Base-by-base conservation (phyloP, 2,113 vertebrate genomes). In the Ochotona princeps region DNA sequence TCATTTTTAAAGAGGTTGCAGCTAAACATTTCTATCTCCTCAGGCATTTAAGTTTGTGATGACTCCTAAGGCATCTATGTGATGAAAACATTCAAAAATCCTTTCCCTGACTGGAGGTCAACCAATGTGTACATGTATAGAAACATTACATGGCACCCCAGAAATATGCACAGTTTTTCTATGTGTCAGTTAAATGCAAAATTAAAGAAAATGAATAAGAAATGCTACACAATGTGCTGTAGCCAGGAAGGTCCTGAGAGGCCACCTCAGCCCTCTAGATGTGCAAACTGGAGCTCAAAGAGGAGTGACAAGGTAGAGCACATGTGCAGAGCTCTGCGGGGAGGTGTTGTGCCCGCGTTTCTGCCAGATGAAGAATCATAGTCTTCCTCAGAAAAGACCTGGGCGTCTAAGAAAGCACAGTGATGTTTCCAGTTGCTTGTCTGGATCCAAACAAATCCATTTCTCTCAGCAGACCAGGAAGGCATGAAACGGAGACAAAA, bases 351-450 rank as follows among this genome's bases (percentile, higher is more conserved):
- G 63, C 35, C 20, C n/a, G n/a, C 30, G 67, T 72, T 92, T 87
- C 87, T 76, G 30, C 83, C 57, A 95, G 35, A 49, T 60, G 47
- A 89, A 86, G 44, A 83, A 38, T 49, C 60, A 72, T 21, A 51
- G 4, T 3, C 28, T 76, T 89, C 85, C 78, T 35, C 70, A 23
- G 23, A 38, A 67, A 83, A 17, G 25, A 61, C 89, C 44, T 13
- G 30, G 26, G 25, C 61, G 21, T 15, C 30, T 38, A 1, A 8
- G 8, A 75, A 57, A 54, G 26, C 6, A 30, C 20, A 51, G 0
- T 57, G 30, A 78, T 20, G 15, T 51, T 2, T 14, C 5, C 73
- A 26, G 44, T 70, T 95, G 38, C 23, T 10, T 18, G 47, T 63
- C 80, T 57, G 89, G 73, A 60, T 63, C 9, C 35, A 60, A 7